Percentiles rank a stretch among this genome's conserved stretches.
These are phyloP conservation scores for Peromyscus californicus DNA, from an alignment of 2,113 vertebrate genomes.

Conservation along the genomic window DNA sequence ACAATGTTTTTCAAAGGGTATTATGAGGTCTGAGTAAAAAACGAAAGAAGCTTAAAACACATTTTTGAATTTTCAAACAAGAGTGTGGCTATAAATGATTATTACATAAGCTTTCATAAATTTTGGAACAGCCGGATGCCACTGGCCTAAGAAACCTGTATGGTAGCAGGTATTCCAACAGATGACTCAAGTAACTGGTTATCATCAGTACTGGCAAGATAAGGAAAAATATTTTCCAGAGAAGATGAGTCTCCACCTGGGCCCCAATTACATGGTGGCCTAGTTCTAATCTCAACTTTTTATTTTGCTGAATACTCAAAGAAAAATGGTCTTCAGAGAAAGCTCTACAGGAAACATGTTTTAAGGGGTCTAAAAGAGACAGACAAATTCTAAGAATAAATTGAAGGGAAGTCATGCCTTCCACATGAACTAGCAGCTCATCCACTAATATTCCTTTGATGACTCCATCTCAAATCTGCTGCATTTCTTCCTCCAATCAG, in stretches of 20 bases:
- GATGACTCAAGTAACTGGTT: background rate
- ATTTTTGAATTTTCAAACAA: background rate
- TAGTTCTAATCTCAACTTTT: background rate
- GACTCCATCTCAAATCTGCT: background rate
- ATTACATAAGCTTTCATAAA: background rate
- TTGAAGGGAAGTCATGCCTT: background rate
- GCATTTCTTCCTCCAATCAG: conserved; percentile 6
- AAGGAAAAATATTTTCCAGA: background rate
- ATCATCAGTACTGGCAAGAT: background rate
- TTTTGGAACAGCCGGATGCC: background rate
- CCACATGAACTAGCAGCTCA: background rate
- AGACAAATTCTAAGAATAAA: background rate
- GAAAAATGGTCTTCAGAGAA: background rate
- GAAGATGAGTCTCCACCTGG: background rate
- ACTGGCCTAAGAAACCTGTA: background rate
- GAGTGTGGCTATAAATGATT: background rate
- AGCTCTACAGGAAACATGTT: background rate
- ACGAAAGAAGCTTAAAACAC: background rate
- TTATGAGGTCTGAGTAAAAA: background rate
- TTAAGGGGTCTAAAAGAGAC: background rate
- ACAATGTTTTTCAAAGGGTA: background rate
- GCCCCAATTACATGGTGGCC: background rate
- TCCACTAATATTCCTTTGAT: background rate
- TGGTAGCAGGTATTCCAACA: background rate
- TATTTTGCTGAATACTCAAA: conserved; percentile 10